Percentiles rank a stretch among this genome's conserved stretches.
Conservation (phyloP, 2,797 vertebrate genomes). For the Pipistrellus pygmaeus region DNA sequence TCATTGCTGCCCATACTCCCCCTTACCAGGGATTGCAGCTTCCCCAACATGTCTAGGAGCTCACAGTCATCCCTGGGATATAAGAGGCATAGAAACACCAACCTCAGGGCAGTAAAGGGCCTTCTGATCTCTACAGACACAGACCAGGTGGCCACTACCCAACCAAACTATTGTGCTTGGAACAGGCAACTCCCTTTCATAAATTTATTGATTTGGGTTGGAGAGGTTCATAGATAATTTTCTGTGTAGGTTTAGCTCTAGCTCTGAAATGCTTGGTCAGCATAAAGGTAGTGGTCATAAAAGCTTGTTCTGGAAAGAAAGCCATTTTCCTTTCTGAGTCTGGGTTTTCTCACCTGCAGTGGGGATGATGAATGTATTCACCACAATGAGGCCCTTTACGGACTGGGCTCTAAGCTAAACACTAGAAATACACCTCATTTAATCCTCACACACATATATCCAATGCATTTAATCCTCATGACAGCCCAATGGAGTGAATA, state of each 20-base stretch:
- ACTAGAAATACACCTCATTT: neutral
- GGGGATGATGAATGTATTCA: neutral
- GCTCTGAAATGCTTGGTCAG: neutral
- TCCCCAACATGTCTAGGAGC: neutral
- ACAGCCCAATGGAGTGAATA: neutral
- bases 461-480: neutral
- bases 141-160: neutral
- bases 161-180: neutral
- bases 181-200: neutral
- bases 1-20: neutral
- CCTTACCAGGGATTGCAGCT: neutral
- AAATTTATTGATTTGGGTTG: neutral
- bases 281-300: neutral
- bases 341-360: neutral
- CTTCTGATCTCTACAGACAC: neutral
- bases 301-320: conserved; percentile 1
- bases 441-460: neutral
- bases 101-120: neutral
- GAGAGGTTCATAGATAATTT: neutral
- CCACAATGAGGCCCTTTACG: neutral
- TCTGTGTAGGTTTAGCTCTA: neutral
- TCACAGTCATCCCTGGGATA: neutral
- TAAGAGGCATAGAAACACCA: neutral
- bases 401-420: neutral
- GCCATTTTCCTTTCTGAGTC: neutral